Evolutionary conservation across 2,888 invertebrate genomes (phyloP).

Genomic region (Papilio protenor): DNA sequence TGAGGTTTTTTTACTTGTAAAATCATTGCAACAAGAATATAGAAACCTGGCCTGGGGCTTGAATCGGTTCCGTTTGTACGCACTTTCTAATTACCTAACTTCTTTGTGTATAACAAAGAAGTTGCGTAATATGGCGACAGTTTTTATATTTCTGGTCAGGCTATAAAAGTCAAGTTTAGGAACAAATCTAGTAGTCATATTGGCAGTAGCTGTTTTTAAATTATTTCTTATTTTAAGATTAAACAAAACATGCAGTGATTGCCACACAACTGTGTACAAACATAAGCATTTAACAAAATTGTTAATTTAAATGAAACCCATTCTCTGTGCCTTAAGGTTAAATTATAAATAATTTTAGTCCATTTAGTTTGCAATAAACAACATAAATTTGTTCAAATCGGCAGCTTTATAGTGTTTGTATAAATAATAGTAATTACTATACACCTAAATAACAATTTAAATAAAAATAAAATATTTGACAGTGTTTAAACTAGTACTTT

Average conservation of each 20-base stretch:
- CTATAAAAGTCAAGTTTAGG: constrained; percentile 12
- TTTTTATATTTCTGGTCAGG: not conserved
- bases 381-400: constrained; percentile 23
- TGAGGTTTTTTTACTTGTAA: not conserved
- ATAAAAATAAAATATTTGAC: constrained; percentile 23
- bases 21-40: constrained; percentile 6
- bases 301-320: not conserved
- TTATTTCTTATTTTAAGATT: constrained; percentile 18
- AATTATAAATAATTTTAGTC: not conserved
- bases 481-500: constrained; percentile 5
- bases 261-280: not conserved
- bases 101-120: no score
- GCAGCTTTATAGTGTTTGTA: constrained; percentile 14
- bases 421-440: constrained; percentile 23
- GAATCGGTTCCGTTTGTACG: no score
- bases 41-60: no score
- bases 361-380: not conserved
- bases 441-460: constrained; percentile 32
- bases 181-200: constrained; percentile 19
- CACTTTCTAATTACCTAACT: no score
- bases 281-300: not conserved
- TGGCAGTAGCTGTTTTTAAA: constrained; percentile 26
- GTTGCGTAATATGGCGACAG: no score
- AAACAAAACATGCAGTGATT: not conserved
- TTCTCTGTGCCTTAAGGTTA: not conserved